phyloP scores from a whole-genome alignment of 2,888 invertebrate genomes.

The Hypercompe scribonia region DNA sequence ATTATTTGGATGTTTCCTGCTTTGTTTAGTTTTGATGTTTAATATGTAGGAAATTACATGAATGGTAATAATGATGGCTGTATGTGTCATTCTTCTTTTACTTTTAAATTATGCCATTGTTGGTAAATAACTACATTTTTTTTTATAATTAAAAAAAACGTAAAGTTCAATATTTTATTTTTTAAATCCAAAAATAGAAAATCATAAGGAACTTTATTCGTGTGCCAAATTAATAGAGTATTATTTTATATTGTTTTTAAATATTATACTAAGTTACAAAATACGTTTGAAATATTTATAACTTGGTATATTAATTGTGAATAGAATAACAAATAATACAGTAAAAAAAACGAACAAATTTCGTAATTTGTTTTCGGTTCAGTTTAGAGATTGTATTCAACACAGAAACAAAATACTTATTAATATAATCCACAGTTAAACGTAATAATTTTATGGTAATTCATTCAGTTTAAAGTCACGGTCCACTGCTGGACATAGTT shows the following conservation, averaged over 20 bases:
- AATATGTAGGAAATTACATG: slow-evolving; percentile 25
- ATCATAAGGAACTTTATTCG: neutral
- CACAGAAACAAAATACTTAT: neutral
- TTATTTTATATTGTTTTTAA: neutral
- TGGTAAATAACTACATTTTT: neutral
- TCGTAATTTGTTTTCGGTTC: neutral
- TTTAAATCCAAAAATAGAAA: neutral
- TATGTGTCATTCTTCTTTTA: slow-evolving; percentile 37
- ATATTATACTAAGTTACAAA: neutral
- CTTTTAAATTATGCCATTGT: slow-evolving; percentile 27
- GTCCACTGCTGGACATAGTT: slow-evolving; percentile 19
- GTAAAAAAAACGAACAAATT: neutral
- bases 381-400: neutral
- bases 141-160: neutral
- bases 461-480: slow-evolving; percentile 12
- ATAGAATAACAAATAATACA: neutral
- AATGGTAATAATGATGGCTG: slow-evolving; percentile 40
- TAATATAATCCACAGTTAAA: neutral
- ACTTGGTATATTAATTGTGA: neutral
- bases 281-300: neutral
- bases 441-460: slow-evolving; percentile 12
- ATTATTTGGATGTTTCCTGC: slow-evolving; percentile 54
- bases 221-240: neutral
- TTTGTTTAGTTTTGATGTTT: slow-evolving; percentile 28
- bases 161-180: neutral